A percentile compares a stretch with the other conserved stretches of the same genome.
Conservation (phyloP, 1,140 invertebrate genomes). For the Paralvinella palmiformis region DNA sequence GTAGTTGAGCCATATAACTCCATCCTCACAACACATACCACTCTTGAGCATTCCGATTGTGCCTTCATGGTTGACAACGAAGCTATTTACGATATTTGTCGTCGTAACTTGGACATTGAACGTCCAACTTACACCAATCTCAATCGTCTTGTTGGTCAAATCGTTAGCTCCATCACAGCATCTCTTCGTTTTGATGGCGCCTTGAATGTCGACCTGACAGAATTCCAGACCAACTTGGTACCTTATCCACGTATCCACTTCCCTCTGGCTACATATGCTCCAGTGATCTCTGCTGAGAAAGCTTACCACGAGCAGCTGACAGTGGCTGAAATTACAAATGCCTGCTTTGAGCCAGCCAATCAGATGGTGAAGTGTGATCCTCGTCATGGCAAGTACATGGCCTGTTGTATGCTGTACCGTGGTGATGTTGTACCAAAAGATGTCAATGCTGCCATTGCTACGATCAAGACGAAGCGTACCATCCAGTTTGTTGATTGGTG, state of each 20-base stretch:
- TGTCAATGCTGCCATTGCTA: constrained; percentile 74
- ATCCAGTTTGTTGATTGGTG: too few relatives aligned
- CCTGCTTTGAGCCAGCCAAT: constrained; percentile 80
- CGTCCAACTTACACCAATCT: constrained; percentile 75
- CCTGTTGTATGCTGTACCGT: constrained; percentile 54
- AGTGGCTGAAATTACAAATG: constrained; percentile 79
- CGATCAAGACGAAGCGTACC: constrained; percentile 24
- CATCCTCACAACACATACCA: constrained; percentile 71
- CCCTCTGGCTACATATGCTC: constrained; percentile 45
- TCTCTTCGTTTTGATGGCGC: constrained; percentile 74
- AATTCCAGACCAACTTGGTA: constrained; percentile 63
- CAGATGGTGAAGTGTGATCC: constrained; percentile 92
- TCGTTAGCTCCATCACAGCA: constrained; percentile 59
- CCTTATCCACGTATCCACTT: constrained; percentile 49
- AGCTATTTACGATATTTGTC: constrained; percentile 76
- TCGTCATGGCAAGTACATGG: constrained; percentile 84
- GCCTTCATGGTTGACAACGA: constrained; percentile 83
- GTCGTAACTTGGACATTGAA: constrained; percentile 62
- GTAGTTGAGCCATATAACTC: constrained; percentile 88
- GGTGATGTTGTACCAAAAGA: constrained; percentile 65
- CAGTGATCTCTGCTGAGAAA: constrained; percentile 47
- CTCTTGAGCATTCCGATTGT: constrained; percentile 72
- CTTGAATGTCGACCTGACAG: constrained; percentile 72
- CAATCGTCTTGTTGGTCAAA: constrained; percentile 69
- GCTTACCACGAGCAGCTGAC: constrained; percentile 49